Base-by-base conservation (phyloP, 23 tunicate species). In the Botrylloides violaceus region DNA sequence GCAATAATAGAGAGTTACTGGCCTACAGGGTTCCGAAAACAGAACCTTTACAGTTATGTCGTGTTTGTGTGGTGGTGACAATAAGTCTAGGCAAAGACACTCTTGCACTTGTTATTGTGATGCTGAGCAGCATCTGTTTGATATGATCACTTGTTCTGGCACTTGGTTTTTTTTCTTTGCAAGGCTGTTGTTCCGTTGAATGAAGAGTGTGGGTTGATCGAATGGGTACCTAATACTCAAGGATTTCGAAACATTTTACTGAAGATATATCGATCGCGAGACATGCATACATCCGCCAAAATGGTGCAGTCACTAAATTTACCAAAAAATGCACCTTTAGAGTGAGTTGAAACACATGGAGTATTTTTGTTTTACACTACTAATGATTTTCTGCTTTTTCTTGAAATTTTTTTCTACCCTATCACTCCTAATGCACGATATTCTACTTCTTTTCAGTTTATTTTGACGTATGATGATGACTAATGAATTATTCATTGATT, bases 121-220 rank as follows among this genome's bases (percentile, higher is more conserved):
- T n/a, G n/a, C n/a, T n/a, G n/a, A n/a, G n/a, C n/a, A n/a, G n/a
- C n/a, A n/a, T n/a, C n/a, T n/a, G n/a, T n/a, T n/a, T n/a, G n/a
- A n/a, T n/a, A n/a, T n/a, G n/a, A n/a, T n/a, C n/a, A 5, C 3
- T 58, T 71, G 33, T 22, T 4, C 9, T 19, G 18, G 9, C 28
- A n/a, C 7, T 26, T 43, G 53, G 0, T 25, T 29, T 37, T 68
- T 35, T 31, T 35, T 50, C 25, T 34, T 21, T 37, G 25, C 58
- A 65, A 90, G 97, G 85, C 97, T 71, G 97, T 90, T 53, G 76
- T 90, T 62, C 97, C 97, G 47, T 79, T 90, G 25, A 90, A 90
- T 48, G 97, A 90, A 63, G 90, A 90, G 65, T 83, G 97, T 48
- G 97, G 97, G 3, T 60, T 90, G n/a, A 90, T 90, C 18, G 97